Percentiles rank a stretch among this genome's conserved stretches.
phyloP scores from a whole-genome alignment of 1,140 invertebrate genomes.

The Sarcophaga peregrina region DNA sequence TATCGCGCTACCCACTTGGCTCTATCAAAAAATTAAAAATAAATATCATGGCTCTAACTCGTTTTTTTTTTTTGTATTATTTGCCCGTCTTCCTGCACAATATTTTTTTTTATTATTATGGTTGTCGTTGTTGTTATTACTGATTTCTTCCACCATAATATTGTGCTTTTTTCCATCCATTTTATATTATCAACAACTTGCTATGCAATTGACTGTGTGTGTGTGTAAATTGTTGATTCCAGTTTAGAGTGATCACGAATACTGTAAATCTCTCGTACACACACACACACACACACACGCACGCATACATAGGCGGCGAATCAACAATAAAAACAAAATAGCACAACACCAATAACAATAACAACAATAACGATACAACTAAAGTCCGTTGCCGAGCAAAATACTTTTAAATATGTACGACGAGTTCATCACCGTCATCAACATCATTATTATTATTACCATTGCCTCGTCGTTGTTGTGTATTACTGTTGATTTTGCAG shows the following conservation, averaged over 20 bases:
- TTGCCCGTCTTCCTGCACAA: slow-evolving; percentile 18
- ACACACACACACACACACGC: too few species aligned
- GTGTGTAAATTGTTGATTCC: slow-evolving; percentile 4
- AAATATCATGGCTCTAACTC: neutral
- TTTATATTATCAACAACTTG: neutral
- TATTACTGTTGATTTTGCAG: slow-evolving; percentile 23
- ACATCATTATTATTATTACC: too few species aligned
- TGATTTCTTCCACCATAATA: neutral
- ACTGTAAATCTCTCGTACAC: neutral
- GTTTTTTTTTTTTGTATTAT: slow-evolving; percentile 31
- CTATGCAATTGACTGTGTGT: neutral
- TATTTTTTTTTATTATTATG: neutral
- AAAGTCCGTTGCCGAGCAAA: slow-evolving; percentile 40
- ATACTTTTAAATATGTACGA: slow-evolving; percentile 4
- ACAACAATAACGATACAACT: slow-evolving; percentile 26
- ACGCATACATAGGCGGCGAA: neutral
- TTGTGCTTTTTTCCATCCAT: too few species aligned
- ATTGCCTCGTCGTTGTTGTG: neutral
- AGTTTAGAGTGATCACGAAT: slow-evolving; percentile 35
- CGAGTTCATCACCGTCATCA: neutral
- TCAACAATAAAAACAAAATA: slow-evolving; percentile 15
- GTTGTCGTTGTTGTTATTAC: slow-evolving; percentile 27
- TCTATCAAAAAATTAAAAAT: neutral
- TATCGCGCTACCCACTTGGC: slow-evolving; percentile 9
- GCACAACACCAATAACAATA: slow-evolving; percentile 13